Percentiles rank a stretch among this genome's conserved stretches.
Evolutionary conservation across 2,888 invertebrate genomes (phyloP).

Genomic region (Pilophorus perplexus): DNA sequence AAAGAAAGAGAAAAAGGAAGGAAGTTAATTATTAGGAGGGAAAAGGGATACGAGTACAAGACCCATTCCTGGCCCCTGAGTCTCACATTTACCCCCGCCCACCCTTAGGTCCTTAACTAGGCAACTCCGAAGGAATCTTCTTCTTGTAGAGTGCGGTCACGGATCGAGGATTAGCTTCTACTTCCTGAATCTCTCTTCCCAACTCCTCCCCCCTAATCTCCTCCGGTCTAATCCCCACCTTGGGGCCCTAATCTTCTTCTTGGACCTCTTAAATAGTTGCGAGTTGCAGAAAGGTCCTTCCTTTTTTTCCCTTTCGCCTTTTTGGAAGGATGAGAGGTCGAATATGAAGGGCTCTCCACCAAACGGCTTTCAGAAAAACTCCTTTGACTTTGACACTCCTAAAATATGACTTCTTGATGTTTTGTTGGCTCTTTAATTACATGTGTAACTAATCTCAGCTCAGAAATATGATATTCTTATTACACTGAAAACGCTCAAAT

Average conservation of each 20-base stretch:
- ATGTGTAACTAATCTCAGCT: too few relatives aligned
- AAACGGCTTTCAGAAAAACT: too few relatives aligned
- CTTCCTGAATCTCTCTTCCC: conserved; percentile 27
- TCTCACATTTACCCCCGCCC: background rate
- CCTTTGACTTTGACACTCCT: too few relatives aligned
- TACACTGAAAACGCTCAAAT: too few relatives aligned
- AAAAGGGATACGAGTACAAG: conserved; percentile 24
- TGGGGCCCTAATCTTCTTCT: background rate
- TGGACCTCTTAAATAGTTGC: conserved; percentile 14
- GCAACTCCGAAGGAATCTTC: conserved; percentile 31
- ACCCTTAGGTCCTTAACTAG: conserved; percentile 22
- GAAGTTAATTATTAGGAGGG: conserved; percentile 33
- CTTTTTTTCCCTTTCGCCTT: too few relatives aligned
- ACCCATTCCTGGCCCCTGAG: conserved; percentile 3
- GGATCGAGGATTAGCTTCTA: conserved; percentile 40
- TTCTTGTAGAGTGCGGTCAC: conserved; percentile 39
- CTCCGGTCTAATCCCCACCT: conserved; percentile 9
- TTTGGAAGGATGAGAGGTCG: too few relatives aligned
- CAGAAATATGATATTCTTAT: too few relatives aligned
- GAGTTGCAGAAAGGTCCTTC: conserved; percentile 1
- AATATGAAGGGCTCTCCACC: too few relatives aligned
- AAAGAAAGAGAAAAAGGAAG: conserved; percentile 9
- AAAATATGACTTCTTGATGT: too few relatives aligned
- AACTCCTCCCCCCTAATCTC: conserved; percentile 17
- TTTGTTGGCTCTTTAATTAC: too few relatives aligned